Evolutionary conservation across 2,797 vertebrate genomes (phyloP).

Genomic region (Hemibagrus guttatus): DNA sequence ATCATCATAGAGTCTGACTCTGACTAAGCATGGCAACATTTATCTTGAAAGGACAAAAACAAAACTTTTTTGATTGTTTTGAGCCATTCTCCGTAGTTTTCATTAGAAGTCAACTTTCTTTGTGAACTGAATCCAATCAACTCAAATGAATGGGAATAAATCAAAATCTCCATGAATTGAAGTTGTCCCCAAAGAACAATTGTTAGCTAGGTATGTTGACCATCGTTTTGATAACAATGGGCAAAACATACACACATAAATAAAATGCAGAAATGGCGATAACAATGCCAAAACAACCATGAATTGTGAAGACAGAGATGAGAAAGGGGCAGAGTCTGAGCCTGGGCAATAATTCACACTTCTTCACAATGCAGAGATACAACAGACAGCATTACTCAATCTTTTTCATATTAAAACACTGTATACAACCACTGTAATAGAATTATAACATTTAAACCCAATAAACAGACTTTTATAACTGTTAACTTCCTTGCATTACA

Average conservation of each 20-base stretch:
- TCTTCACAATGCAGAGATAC: no score
- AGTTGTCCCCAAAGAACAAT: not conserved
- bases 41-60: not conserved
- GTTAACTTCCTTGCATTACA: no score
- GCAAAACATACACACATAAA: not conserved
- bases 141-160: not conserved
- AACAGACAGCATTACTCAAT: no score
- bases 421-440: no score
- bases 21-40: not conserved
- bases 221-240: not conserved
- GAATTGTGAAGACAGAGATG: not conserved
- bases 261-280: not conserved
- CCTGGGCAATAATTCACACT: no score
- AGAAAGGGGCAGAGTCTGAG: no score
- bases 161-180: not conserved
- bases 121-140: not conserved
- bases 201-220: not conserved
- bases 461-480: no score
- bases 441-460: no score
- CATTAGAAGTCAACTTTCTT: not conserved
- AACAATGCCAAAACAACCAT: not conserved
- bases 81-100: not conserved
- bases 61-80: not conserved
- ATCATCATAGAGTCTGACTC: no score
- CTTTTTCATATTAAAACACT: no score